Percentiles rank a stretch among this genome's conserved stretches.
Conservation (phyloP, 2,113 vertebrate genomes). For the Periophthalmodon schlosseri region DNA sequence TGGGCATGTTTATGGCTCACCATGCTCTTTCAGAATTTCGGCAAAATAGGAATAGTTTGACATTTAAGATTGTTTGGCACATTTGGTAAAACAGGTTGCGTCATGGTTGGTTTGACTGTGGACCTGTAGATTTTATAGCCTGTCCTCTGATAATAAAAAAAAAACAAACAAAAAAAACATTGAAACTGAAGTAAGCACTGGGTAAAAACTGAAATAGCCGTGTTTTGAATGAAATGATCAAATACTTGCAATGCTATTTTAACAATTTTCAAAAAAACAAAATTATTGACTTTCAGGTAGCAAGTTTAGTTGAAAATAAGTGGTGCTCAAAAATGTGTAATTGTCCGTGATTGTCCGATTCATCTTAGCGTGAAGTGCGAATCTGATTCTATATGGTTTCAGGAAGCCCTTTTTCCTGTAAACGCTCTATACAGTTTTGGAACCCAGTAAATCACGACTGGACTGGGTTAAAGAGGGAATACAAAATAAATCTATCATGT, state of each 20-base stretch:
- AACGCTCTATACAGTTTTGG: constrained; percentile 35
- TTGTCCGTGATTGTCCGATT: not conserved
- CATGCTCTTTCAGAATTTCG: not conserved
- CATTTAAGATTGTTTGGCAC: not conserved
- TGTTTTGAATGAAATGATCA: not conserved
- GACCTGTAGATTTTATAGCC: constrained; percentile 27
- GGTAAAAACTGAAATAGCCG: not conserved
- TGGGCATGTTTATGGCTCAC: not conserved
- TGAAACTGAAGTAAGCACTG: no score
- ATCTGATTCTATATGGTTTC: constrained; percentile 8
- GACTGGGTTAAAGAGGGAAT: constrained; percentile 17
- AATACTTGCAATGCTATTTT: no score
- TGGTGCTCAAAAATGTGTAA: not conserved
- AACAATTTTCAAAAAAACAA: no score
- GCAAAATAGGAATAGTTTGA: not conserved
- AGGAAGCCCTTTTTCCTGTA: constrained; percentile 17
- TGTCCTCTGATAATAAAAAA: not conserved
- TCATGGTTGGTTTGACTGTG: constrained; percentile 28
- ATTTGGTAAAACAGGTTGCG: not conserved
- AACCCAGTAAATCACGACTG: constrained; percentile 19
- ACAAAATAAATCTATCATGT: constrained; percentile 56
- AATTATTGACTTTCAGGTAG: not conserved
- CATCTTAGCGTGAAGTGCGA: constrained; percentile 1
- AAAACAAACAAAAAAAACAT: no score
- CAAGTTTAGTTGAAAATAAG: not conserved